A percentile compares a stretch with the other conserved stretches of the same genome.
Evolutionary conservation across 2,113 vertebrate species (phyloP).

Genomic region (Nesoenas mayeri): DNA sequence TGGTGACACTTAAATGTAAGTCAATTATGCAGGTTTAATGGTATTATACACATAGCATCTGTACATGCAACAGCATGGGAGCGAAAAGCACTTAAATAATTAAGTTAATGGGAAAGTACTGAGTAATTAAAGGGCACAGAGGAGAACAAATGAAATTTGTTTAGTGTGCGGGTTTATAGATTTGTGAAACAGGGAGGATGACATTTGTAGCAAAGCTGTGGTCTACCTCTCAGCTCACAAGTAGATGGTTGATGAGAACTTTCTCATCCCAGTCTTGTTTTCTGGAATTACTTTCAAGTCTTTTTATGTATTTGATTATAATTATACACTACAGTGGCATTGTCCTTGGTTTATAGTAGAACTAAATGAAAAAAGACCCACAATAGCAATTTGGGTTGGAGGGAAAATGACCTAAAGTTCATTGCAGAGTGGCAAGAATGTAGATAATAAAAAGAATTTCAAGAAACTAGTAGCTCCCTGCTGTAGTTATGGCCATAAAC

Average conservation of each 20-base stretch:
- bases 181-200: background rate
- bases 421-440: background rate
- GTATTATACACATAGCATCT: constrained; percentile 56
- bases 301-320: background rate
- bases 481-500: background rate
- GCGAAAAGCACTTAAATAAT: constrained; percentile 45
- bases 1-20: constrained; percentile 58
- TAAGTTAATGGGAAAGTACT: constrained; percentile 36
- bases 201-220: background rate
- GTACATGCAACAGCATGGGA: constrained; percentile 14
- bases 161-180: background rate
- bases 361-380: background rate
- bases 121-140: constrained; percentile 36
- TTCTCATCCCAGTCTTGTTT: background rate
- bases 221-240: background rate
- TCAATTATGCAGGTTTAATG: constrained; percentile 50
- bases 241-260: background rate
- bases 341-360: background rate
- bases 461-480: background rate
- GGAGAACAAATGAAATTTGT: constrained; percentile 18
- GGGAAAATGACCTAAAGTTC: background rate
- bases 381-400: background rate
- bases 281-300: background rate
- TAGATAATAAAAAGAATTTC: background rate
- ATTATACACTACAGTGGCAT: background rate